phyloP scores from a whole-genome alignment of 2,797 vertebrate genomes.

The Phataginus tetradactyla region DNA sequence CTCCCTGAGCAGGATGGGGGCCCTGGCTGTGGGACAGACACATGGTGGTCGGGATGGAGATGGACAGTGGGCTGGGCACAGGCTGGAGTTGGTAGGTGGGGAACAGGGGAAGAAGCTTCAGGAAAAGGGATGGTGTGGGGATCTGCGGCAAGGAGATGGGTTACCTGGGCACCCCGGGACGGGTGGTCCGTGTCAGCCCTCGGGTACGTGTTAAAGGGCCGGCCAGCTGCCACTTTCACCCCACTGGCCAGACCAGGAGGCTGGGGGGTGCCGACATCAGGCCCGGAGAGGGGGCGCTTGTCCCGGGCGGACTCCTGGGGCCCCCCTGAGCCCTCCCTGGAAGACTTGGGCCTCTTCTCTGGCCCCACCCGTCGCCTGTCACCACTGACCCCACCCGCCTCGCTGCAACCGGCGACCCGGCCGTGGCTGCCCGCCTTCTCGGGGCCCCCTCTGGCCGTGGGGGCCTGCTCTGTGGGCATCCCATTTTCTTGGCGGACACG shows the following conservation, averaged over 20 bases:
- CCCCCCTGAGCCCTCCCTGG: slow-evolving; percentile 85
- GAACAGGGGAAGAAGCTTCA: rapidly evolving
- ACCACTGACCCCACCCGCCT: slow-evolving; percentile 67
- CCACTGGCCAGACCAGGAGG: slow-evolving; percentile 89
- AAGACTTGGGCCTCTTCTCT: slow-evolving; percentile 93
- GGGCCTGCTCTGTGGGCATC: slow-evolving; percentile 81
- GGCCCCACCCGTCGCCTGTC: slow-evolving; percentile 82
- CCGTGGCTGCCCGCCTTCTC: slow-evolving; percentile 85
- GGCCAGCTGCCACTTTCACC: slow-evolving; percentile 86
- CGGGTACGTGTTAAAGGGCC: slow-evolving; percentile 96
- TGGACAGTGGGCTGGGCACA: not conserved
- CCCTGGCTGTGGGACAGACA: not conserved
- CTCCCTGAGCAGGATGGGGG: not conserved
- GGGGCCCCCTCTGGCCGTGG: slow-evolving; percentile 66
- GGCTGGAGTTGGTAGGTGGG: not conserved
- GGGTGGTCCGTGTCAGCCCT: slow-evolving; percentile 92
- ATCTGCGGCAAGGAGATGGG: not conserved
- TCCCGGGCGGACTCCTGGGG: slow-evolving; percentile 91
- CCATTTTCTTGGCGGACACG: slow-evolving; percentile 85
- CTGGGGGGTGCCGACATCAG: slow-evolving; percentile 91
- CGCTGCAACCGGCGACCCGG: slow-evolving; percentile 69
- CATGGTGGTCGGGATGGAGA: slow-evolving; percentile 57
- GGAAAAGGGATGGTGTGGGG: not conserved
- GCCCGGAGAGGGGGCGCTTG: slow-evolving; percentile 94
- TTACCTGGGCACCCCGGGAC: slow-evolving; percentile 91